A percentile compares a stretch with the other conserved stretches of the same genome.
Evolutionary conservation across 2,888 invertebrate species (phyloP).

Genomic region (Acanthosepion pharaonis): DNA sequence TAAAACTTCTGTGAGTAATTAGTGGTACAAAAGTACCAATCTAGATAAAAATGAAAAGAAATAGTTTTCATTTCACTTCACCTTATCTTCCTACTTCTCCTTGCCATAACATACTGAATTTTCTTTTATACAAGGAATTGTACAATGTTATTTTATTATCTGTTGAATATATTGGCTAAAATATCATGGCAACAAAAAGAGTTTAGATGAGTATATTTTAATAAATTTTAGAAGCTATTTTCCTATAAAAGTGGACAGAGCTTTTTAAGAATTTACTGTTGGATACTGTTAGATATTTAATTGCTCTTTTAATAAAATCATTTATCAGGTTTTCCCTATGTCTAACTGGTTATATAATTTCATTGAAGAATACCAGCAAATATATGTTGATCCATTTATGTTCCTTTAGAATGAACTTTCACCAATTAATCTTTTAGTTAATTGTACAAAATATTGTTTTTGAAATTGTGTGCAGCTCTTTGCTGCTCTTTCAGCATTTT

Average conservation of each 20-base stretch:
- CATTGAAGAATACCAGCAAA: constrained; percentile 21
- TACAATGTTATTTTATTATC: not conserved
- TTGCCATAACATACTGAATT: not conserved
- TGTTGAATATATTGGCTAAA: not conserved
- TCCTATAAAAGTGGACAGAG: not conserved
- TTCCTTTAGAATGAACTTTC: too few species aligned
- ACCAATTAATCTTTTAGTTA: too few species aligned
- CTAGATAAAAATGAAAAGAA: too few species aligned
- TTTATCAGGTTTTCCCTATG: not conserved
- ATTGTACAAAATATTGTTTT: too few species aligned
- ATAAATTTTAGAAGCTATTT: not conserved
- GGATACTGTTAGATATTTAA: not conserved
- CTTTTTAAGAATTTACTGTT: not conserved
- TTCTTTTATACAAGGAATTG: not conserved
- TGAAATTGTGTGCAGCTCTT: too few species aligned
- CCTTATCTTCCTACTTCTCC: too few species aligned
- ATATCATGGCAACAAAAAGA: not conserved
- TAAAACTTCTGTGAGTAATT: not conserved
- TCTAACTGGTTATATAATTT: not conserved
- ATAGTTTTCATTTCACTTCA: too few species aligned
- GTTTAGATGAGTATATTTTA: not conserved
- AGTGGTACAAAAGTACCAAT: not conserved
- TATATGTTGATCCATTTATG: not conserved
- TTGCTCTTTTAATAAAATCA: too few species aligned
- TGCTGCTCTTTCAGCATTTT: too few species aligned